Base-by-base conservation (phyloP, 1,140 invertebrate genomes). In the Drosophila tropicalis region DNA sequence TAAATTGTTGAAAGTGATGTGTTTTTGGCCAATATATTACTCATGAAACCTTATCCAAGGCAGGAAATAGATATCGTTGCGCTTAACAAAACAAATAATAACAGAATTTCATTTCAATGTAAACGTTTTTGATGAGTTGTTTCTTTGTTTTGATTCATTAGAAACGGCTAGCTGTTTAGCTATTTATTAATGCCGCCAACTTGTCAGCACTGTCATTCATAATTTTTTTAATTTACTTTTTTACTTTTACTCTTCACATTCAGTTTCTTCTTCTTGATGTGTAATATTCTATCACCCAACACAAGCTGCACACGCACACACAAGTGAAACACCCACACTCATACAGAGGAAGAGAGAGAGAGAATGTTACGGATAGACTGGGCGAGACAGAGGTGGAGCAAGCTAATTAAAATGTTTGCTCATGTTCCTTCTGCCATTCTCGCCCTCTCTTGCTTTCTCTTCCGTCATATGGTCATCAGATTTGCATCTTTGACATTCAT, bases 351-450 rank as follows among this genome's bases (percentile, higher is more conserved):
- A 22, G 17, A 22, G 9, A 51, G 44, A 19, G 15, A 19, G 44
- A 25, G 22, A 0, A 22, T 22, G 22, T 22, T 22, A 22, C 3
- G 17, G 15, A 19, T 7, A 47, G 7, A 47, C 7, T 7, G 6
- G 44, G 44, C 17, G 17, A 47, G 44, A 47, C 44, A 67, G 40
- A 19, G 7, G 15, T 2, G 17, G 44, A 51, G 17, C 17, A 25
- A 66, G 71, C 79, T 85, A 82, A 85, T 86, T 86, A 82, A 85
- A 85, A 72, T 67, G 62, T 41, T 72, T 62, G 40, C 62, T 79
- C 32, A 32, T 63, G 66, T 55, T 67, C 62, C 51, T 68, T 44
- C 66, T 36, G 7, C 2, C 34, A 10, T 3, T 36, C 34, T 36
- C 29, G 5, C 12, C 1, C 34, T 3, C 34, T 12, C 9, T 62